Evolutionary conservation across 2,888 invertebrate genomes (phyloP).

Genomic region (Andricus curvator): DNA sequence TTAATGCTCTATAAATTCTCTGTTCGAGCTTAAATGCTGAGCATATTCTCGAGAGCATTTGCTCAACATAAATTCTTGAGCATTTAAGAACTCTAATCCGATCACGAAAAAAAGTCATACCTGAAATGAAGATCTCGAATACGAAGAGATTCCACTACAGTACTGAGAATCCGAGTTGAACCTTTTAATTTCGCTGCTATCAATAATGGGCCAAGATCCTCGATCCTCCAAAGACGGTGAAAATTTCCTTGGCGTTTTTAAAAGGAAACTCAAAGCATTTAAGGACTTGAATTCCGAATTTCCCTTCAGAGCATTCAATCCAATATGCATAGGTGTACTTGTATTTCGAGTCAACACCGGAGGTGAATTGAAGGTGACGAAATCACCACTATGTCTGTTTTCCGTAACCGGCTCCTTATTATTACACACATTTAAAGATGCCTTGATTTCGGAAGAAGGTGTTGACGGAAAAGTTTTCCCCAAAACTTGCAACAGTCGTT

Average conservation of each 20-base stretch:
- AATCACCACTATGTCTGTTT: slow-evolving; percentile 53
- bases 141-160: not conserved
- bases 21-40: no score
- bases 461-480: slow-evolving; percentile 22
- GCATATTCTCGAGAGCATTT: no score
- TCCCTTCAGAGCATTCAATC: slow-evolving; percentile 48
- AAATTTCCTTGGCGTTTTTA: slow-evolving; percentile 63
- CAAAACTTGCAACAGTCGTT: not conserved
- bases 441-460: not conserved
- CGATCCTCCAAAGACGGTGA: slow-evolving; percentile 2
- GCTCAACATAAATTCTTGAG: no score
- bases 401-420: slow-evolving; percentile 46
- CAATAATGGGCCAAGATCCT: not conserved
- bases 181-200: slow-evolving; percentile 18
- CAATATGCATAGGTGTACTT: slow-evolving; percentile 69
- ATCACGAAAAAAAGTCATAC: not conserved
- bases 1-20: no score
- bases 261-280: slow-evolving; percentile 56
- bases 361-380: slow-evolving; percentile 59
- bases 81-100: no score
- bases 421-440: slow-evolving; percentile 4
- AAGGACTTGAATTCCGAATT: slow-evolving; percentile 58
- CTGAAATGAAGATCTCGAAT: slow-evolving; percentile 19
- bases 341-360: slow-evolving; percentile 68
- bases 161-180: slow-evolving; percentile 18